A percentile compares a stretch with the other conserved stretches of the same genome.
phyloP scores from a whole-genome alignment of 2,797 vertebrate species.

The Hippoglossus hippoglossus region DNA sequence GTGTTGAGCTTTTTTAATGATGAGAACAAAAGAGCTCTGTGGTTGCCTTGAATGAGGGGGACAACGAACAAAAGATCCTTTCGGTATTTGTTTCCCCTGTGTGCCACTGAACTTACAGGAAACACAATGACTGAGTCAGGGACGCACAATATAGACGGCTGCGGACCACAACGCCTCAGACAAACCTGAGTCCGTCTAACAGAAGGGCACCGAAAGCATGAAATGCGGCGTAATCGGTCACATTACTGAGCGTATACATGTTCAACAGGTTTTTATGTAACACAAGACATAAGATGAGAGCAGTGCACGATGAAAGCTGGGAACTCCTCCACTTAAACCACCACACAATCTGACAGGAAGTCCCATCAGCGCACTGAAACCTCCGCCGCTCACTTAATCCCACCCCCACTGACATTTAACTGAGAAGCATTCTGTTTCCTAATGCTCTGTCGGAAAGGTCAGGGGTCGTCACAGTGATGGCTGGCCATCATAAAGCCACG shows the following conservation, averaged over 20 bases:
- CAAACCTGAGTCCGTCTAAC: too few relatives aligned
- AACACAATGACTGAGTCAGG: neutral
- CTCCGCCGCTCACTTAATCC: constrained; percentile 19
- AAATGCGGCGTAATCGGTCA: neutral
- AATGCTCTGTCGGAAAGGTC: constrained; percentile 20
- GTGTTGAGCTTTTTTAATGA: too few relatives aligned
- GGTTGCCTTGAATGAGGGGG: neutral
- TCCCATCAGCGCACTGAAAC: constrained; percentile 22
- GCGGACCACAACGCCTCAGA: constrained; percentile 8
- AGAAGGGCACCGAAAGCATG: neutral
- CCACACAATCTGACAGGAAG: constrained; percentile 9
- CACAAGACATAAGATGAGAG: constrained; percentile 4
- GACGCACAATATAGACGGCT: neutral
- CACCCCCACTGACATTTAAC: constrained; percentile 18
- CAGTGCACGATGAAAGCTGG: neutral
- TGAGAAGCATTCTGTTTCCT: neutral
- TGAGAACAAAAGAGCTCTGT: neutral
- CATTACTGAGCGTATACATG: neutral
- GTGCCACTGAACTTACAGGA: constrained; percentile 2
- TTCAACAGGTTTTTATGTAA: neutral
- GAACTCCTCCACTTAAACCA: constrained; percentile 7
- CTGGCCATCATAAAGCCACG: neutral
- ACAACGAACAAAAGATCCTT: neutral
- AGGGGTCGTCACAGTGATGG: neutral
- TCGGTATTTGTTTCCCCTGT: neutral